Conservation (phyloP, 2,113 vertebrate species). For the Tetrax tetrax region DNA sequence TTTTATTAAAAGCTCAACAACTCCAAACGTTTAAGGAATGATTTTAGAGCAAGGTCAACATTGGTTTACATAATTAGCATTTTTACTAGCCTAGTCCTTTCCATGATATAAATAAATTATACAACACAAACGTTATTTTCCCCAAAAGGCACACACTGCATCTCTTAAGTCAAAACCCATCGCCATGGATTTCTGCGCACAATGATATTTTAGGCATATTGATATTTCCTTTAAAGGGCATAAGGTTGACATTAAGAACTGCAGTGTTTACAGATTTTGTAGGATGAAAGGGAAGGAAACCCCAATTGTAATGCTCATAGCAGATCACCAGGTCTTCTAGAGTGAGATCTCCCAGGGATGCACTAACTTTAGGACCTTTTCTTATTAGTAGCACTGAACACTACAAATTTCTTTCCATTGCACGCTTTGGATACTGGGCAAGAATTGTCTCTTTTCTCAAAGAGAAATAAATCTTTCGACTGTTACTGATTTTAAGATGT, state of each 20-base stretch:
- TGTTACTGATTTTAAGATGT: neutral
- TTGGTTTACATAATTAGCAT: neutral
- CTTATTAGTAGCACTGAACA: neutral
- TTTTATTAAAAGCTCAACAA: neutral
- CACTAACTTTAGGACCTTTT: neutral
- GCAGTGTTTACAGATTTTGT: neutral
- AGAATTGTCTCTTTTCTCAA: neutral
- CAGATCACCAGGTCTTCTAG: neutral
- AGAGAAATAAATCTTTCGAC: neutral
- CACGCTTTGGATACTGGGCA: neutral
- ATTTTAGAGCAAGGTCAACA: constrained; percentile 1
- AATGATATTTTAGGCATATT: neutral
- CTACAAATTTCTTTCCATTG: neutral
- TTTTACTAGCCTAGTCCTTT: neutral
- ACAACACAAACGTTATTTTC: neutral
- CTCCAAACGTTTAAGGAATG: neutral
- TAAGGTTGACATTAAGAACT: neutral
- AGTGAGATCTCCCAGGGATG: neutral
- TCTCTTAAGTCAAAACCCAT: neutral
- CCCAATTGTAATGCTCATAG: neutral
- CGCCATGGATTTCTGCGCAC: neutral
- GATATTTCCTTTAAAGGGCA: constrained; percentile 27
- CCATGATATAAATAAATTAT: constrained; percentile 26
- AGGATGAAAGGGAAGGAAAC: neutral
- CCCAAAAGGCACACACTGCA: neutral